Evolutionary conservation across 2,113 vertebrate species (phyloP).

Genomic region (Agelaius phoeniceus): DNA sequence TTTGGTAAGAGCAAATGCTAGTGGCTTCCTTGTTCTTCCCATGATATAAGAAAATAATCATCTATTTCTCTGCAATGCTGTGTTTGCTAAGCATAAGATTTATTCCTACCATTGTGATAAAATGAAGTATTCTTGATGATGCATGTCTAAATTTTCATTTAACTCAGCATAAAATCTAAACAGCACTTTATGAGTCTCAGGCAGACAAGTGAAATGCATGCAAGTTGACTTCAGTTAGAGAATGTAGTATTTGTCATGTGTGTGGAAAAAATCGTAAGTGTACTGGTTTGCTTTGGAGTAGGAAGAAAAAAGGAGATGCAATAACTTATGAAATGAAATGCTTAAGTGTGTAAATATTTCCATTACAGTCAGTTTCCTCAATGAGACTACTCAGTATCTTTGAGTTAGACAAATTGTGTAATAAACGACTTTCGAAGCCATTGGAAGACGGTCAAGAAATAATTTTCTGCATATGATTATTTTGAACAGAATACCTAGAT

Average conservation of each 20-base stretch:
- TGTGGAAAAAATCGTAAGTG: not conserved
- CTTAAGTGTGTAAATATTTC: not conserved
- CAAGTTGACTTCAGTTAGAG: not conserved
- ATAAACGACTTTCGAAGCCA: not conserved
- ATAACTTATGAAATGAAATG: not conserved
- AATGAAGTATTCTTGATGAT: not conserved
- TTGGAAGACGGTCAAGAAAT: not conserved
- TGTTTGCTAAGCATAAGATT: not conserved
- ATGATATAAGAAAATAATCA: not conserved
- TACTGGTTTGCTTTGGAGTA: not conserved
- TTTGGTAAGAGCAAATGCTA: not conserved
- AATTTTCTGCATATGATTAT: not conserved
- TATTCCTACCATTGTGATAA: not conserved
- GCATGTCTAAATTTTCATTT: not conserved
- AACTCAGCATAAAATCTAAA: not conserved
- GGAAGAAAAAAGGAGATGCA: not conserved
- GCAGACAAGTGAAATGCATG: not conserved
- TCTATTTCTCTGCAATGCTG: not conserved
- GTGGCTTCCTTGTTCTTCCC: not conserved
- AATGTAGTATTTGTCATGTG: not conserved
- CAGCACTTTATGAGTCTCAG: not conserved
- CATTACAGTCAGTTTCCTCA: not conserved
- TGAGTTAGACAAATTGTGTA: not conserved
- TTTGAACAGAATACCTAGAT: not conserved
- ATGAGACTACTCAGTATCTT: not conserved